A percentile compares a stretch with the other conserved stretches of the same genome.
These are phyloP conservation scores for Forbesichthys agassizii DNA, from an alignment of 2,113 vertebrate genomes.

Conservation along the genomic window DNA sequence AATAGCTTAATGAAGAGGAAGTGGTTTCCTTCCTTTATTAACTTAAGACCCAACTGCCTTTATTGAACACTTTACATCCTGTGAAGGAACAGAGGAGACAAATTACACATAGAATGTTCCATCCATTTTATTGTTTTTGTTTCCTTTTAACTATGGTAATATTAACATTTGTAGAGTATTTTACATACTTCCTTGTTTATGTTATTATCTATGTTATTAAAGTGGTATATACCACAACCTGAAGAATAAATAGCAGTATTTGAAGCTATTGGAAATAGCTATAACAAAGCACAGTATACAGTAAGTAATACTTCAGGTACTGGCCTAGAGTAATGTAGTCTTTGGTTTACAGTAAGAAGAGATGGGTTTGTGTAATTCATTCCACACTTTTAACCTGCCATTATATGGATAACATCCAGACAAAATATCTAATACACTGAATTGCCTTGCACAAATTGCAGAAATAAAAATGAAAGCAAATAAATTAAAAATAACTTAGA, in stretches of 20 bases:
- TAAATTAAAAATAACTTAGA: not conserved
- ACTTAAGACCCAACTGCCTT: slow-evolving; percentile 77
- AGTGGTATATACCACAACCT: slow-evolving; percentile 24
- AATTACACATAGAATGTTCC: slow-evolving; percentile 57
- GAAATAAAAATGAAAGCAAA: too few species aligned
- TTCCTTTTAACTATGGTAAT: slow-evolving; percentile 46
- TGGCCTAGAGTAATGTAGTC: slow-evolving; percentile 43
- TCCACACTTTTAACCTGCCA: slow-evolving; percentile 46
- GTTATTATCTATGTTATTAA: slow-evolving; percentile 22
- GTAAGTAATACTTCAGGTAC: slow-evolving; percentile 29
- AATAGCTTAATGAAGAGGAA: slow-evolving; percentile 83
- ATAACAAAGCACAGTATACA: not conserved
- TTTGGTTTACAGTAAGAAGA: slow-evolving; percentile 57
- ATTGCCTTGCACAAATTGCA: slow-evolving; percentile 37
- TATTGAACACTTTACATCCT: slow-evolving; percentile 80
- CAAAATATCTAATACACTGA: slow-evolving; percentile 48
- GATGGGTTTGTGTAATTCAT: slow-evolving; percentile 44
- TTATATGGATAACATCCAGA: slow-evolving; percentile 40
- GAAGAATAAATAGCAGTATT: slow-evolving; percentile 14
- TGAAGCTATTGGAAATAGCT: slow-evolving; percentile 27
- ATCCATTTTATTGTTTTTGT: slow-evolving; percentile 38
- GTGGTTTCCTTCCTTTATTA: slow-evolving; percentile 16
- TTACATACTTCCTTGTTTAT: slow-evolving; percentile 34
- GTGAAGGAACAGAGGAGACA: slow-evolving; percentile 69
- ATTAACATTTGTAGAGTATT: slow-evolving; percentile 50